Base-by-base conservation (phyloP, 30 jellyfish, hydroid and myxozoan species). In the Cassiopea andromeda region DNA sequence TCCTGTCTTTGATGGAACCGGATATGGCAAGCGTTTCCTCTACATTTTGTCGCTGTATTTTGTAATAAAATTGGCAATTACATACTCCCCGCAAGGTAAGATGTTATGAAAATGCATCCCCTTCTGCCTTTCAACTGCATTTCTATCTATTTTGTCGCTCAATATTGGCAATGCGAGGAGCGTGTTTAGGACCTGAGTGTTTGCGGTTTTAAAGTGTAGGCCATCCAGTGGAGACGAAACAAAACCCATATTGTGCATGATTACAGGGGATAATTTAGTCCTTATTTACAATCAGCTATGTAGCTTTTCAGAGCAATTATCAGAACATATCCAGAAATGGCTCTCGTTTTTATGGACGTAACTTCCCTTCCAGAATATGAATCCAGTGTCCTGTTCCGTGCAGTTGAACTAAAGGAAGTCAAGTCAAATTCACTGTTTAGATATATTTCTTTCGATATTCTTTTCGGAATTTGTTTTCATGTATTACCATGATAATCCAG, bases 11-110 rank as follows among this genome's bases (percentile, higher is more conserved):
- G 82, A 85, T 0, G 14, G 60, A 77, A 85, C 93, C 93, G 93
- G 93, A 85, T 85, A 75, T 85, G 75, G 45, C n/a, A 74, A 2
- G 44, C 70, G 93, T 85, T 85, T 85, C 93, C 93, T 85, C 67
- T 82, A 66, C 58, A 60, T 44, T 58, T 57, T 1, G 44, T 73
- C 18, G 59, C 81, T 61, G 74, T 18, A n/a, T 17, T 58, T 74
- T 44, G 15, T 16, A 10, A 67, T 67, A 67, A 67, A 67, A 67
- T 18, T 44, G n/a, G 75, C 74, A 16, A 46, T 19, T 7, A 27
- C n/a, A 48, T 46, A 48, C 27, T 15, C 59, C 88, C 12, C 17
- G 15, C 1, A 50, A 81, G 71, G 75, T 81, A 66, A 67, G 75
- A 19, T 49, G 79, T 64, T 60, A 18, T 18, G n/a, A 16, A 7